Conservation (phyloP, 2,797 vertebrate genomes). For the Spinus pinus region DNA sequence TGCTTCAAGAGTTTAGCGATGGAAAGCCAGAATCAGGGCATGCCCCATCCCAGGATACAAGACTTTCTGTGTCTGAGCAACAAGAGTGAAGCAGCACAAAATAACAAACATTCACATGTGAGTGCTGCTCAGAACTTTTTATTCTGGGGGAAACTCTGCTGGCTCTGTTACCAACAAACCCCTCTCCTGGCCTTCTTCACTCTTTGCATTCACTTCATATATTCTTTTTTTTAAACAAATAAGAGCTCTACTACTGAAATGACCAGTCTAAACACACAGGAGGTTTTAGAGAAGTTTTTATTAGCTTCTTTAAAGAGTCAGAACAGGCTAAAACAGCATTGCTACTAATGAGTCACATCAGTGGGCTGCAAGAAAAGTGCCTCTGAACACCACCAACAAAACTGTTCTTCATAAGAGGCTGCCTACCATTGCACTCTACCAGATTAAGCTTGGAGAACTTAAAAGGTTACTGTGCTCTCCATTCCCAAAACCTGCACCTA, state of each 20-base stretch:
- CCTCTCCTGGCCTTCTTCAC: background rate
- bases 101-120: background rate
- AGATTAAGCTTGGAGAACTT: background rate
- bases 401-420: background rate
- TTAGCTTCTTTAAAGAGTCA: background rate
- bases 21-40: background rate
- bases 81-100: background rate
- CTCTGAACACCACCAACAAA: background rate
- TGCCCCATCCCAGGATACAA: background rate
- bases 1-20: background rate
- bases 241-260: background rate
- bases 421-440: background rate
- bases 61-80: background rate
- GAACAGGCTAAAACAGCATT: background rate
- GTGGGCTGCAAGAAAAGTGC: background rate
- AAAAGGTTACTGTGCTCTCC: background rate
- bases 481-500: background rate
- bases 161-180: background rate
- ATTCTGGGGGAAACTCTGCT: background rate
- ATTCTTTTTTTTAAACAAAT: background rate
- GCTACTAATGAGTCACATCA: background rate
- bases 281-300: background rate
- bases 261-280: background rate
- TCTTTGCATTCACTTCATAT: background rate
- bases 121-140: background rate